These are phyloP conservation scores for Diplodus sargus DNA, from an alignment of 2,797 vertebrate species.

Conservation along the genomic window DNA sequence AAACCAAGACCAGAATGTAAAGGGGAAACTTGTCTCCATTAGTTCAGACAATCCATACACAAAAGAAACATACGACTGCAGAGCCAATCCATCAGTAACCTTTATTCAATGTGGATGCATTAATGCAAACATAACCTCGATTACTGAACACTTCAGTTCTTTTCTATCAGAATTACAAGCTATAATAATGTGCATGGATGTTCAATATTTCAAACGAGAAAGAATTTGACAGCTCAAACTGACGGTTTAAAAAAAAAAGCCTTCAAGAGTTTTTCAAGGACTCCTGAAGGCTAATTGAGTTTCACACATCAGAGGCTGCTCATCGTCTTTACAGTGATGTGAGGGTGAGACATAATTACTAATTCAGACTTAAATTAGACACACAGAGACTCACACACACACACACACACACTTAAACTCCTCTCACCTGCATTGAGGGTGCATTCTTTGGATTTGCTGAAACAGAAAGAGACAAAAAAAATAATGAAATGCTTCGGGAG, in stretches of 20 bases:
- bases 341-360: background rate
- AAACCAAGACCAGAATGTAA: background rate
- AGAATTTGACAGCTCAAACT: background rate
- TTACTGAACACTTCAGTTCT: too few species aligned
- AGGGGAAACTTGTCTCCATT: background rate
- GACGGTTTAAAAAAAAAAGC: background rate
- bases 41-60: background rate
- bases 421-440: constrained; percentile 88
- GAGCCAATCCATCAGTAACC: background rate
- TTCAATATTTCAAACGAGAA: constrained; percentile 4
- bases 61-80: background rate
- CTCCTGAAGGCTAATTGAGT: constrained; percentile 22
- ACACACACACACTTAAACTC: background rate
- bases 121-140: background rate
- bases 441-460: constrained; percentile 93
- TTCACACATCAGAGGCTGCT: constrained; percentile 29
- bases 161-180: background rate
- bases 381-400: background rate
- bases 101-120: background rate
- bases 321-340: constrained; percentile 9
- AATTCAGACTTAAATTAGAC: background rate
- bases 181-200: background rate
- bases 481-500: background rate
- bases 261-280: background rate
- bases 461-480: constrained; percentile 59